These are phyloP conservation scores for Teleiodes luculella DNA, from an alignment of 2,888 invertebrate genomes.

Conservation along the genomic window DNA sequence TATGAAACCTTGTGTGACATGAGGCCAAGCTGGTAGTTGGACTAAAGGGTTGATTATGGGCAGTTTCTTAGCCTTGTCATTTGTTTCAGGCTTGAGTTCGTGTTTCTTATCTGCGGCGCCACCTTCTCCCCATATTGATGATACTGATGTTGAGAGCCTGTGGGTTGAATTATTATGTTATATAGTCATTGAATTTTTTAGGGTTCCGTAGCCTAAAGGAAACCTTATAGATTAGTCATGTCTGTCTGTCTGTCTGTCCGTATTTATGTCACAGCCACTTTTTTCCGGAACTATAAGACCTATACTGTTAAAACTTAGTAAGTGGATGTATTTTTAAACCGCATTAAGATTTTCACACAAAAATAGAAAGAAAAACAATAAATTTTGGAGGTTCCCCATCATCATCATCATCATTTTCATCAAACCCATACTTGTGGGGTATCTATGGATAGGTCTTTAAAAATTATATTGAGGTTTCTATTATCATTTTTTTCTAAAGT, in stretches of 20 bases:
- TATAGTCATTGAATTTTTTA: neutral
- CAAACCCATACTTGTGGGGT: no score
- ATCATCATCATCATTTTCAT: neutral
- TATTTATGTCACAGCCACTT: no score
- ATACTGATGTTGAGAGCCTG: constrained; percentile 73
- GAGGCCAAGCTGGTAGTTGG: constrained; percentile 91
- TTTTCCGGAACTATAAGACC: no score
- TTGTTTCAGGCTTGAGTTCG: constrained; percentile 49
- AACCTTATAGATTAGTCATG: no score
- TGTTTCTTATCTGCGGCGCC: constrained; percentile 42
- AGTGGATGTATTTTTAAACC: no score
- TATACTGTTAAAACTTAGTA: no score
- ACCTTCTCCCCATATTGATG: constrained; percentile 74
- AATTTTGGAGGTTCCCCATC: no score
- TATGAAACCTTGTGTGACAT: constrained; percentile 90
- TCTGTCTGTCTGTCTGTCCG: no score
- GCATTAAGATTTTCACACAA: no score
- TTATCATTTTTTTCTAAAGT: no score
- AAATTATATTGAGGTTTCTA: neutral
- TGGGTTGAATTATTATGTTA: constrained; percentile 24
- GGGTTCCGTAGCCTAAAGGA: no score
- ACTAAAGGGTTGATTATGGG: constrained; percentile 95
- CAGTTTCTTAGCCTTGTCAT: constrained; percentile 82
- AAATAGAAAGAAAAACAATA: no score
- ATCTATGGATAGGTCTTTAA: neutral